phyloP scores from a whole-genome alignment of 1,140 invertebrate genomes.

The Dendroctonus ponderosae region DNA sequence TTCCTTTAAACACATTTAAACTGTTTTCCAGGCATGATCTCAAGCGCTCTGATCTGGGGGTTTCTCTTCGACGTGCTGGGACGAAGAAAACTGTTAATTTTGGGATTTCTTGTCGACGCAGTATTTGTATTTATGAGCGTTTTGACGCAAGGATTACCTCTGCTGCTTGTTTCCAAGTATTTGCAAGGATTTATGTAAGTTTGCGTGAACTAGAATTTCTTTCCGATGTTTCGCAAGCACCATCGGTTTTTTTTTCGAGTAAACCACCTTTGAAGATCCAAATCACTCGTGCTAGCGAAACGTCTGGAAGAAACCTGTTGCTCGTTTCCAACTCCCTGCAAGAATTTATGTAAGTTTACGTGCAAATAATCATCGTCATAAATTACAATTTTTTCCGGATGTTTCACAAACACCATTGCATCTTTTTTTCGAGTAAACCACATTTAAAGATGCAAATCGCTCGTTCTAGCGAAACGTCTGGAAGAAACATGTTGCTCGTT shows the following conservation, averaged over 20 bases:
- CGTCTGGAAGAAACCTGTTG: no score
- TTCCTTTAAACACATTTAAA: neutral
- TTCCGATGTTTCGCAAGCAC: neutral
- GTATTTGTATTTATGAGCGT: constrained; percentile 67
- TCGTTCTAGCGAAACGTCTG: no score
- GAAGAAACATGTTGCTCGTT: no score
- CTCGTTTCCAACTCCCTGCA: no score
- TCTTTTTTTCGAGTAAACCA: no score
- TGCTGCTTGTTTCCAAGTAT: constrained; percentile 71
- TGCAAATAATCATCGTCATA: no score
- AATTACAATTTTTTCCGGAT: no score
- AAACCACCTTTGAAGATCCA: no score
- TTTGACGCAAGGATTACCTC: constrained; percentile 68
- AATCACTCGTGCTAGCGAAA: no score
- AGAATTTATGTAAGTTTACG: no score
- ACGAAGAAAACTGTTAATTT: constrained; percentile 67
- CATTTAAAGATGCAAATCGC: no score
- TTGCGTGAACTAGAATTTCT: neutral
- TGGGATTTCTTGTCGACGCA: constrained; percentile 67
- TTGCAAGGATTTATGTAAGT: constrained; percentile 56
- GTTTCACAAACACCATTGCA: no score
- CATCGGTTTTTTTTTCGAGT: neutral
- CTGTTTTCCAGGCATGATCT: constrained; percentile 37
- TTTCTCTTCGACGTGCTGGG: constrained; percentile 76
- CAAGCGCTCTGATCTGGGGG: constrained; percentile 77